These are phyloP conservation scores for Chiroxiphia lanceolata DNA, from an alignment of 2,797 vertebrate genomes.

Conservation along the genomic window DNA sequence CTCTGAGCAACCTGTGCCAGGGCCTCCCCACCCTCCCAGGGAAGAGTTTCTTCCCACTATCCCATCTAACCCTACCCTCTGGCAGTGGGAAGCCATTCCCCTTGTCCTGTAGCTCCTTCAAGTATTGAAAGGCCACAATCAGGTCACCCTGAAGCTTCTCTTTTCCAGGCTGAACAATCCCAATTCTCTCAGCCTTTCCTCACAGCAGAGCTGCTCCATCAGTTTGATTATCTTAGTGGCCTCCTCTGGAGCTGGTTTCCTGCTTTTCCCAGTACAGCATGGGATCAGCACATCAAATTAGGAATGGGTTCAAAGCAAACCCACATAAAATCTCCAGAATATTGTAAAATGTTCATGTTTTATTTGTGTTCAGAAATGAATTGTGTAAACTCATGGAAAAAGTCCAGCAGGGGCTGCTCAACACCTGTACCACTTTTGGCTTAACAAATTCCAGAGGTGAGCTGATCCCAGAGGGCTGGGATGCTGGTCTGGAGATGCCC, in stretches of 20 bases:
- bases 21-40: rapidly evolving
- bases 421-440: neutral
- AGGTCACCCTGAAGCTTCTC: neutral
- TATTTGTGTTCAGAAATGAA: neutral
- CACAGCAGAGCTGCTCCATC: neutral
- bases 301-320: neutral
- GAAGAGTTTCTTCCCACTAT: neutral
- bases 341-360: neutral
- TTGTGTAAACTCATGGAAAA: neutral
- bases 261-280: neutral
- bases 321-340: neutral
- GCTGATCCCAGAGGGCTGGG: neutral
- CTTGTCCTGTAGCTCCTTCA: neutral
- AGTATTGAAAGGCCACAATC: neutral
- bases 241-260: neutral
- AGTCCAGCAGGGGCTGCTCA: neutral
- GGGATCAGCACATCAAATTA: neutral
- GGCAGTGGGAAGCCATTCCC: neutral
- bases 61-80: neutral
- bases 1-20: neutral
- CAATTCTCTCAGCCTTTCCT: neutral
- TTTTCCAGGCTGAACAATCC: neutral
- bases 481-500: neutral
- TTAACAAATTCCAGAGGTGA: neutral
- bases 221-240: neutral